These are phyloP conservation scores for Micromesistius poutassou DNA, from an alignment of 2,797 vertebrate genomes.

Conservation along the genomic window DNA sequence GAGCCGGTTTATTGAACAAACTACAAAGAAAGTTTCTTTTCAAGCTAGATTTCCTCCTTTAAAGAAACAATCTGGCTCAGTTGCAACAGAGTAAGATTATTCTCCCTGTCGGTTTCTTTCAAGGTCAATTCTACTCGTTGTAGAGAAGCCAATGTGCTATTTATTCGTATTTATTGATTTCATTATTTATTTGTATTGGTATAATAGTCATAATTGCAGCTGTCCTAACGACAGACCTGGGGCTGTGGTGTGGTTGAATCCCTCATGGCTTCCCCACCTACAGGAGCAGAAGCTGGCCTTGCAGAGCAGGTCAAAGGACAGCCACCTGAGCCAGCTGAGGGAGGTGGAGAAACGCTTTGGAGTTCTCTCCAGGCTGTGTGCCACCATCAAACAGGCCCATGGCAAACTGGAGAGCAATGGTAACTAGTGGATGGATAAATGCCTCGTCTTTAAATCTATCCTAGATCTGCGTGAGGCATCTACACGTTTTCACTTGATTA, in stretches of 20 bases:
- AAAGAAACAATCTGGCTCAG: neutral
- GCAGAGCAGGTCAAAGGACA: constrained; percentile 81
- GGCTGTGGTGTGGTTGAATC: neutral
- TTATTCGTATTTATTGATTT: neutral
- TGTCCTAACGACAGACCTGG: neutral
- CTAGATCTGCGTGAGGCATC: neutral
- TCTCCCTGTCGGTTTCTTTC: neutral
- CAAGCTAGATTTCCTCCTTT: neutral
- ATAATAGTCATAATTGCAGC: neutral
- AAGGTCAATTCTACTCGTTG: neutral
- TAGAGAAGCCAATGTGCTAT: no score
- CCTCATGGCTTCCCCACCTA: neutral
- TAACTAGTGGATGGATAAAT: constrained; percentile 52
- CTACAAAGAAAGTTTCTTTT: constrained; percentile 11
- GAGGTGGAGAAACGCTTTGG: constrained; percentile 82
- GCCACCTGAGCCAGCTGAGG: constrained; percentile 83
- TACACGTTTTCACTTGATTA: neutral
- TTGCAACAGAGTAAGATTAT: neutral
- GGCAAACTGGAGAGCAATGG: constrained; percentile 83
- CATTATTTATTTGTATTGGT: neutral
- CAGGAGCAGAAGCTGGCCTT: constrained; percentile 87
- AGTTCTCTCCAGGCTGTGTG: constrained; percentile 73
- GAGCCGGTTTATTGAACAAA: constrained; percentile 3
- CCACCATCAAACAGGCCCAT: constrained; percentile 78
- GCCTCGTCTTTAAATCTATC: neutral